Evolutionary conservation across 1,140 invertebrate species (phyloP), one percentile per base, ranked within the genome.

Genomic region (Monochamus saltuarius): DNA sequence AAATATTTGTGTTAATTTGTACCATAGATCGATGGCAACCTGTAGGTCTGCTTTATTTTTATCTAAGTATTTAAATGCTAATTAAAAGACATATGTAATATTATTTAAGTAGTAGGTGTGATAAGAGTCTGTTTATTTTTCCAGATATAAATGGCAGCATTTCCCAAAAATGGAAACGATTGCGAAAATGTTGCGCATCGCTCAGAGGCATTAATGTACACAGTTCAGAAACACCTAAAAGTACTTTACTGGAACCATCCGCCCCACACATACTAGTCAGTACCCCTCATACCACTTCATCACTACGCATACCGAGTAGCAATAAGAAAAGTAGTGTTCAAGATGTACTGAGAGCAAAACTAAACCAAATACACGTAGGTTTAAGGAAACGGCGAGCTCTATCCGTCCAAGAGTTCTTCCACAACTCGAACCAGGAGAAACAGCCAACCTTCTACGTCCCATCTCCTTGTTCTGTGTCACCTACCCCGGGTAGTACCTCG

Each of bases 61-160:
- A n/a, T n/a, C n/a, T n/a, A n/a, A n/a, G n/a, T n/a, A n/a, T n/a
- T n/a, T n/a, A n/a, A n/a, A n/a, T n/a, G n/a, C n/a, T n/a, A n/a
- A n/a, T n/a, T n/a, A n/a, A n/a, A n/a, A n/a, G n/a, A n/a, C n/a
- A n/a, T n/a, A n/a, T n/a, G n/a, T n/a, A n/a, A n/a, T n/a, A n/a
- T n/a, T n/a, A n/a, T n/a, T n/a, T n/a, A n/a, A n/a, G n/a, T n/a
- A n/a, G n/a, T n/a, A n/a, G n/a, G n/a, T n/a, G n/a, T 22, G 35
- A 53, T 45, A 16, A 17, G 11, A 29, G 29, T 53, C 4, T 29
- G 2, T 29, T 52, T 60, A 63, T 72, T 69, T 42, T 85, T 84
- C 55, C 81, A 88, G 87, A 89, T 75, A 78, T 88, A 86, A 89
- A 88, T 72, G 86, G 87, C 62, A 89, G 85, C 72, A 81, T 89